Base-by-base conservation (phyloP, 2,113 vertebrate genomes). In the Trogon surrucura region DNA sequence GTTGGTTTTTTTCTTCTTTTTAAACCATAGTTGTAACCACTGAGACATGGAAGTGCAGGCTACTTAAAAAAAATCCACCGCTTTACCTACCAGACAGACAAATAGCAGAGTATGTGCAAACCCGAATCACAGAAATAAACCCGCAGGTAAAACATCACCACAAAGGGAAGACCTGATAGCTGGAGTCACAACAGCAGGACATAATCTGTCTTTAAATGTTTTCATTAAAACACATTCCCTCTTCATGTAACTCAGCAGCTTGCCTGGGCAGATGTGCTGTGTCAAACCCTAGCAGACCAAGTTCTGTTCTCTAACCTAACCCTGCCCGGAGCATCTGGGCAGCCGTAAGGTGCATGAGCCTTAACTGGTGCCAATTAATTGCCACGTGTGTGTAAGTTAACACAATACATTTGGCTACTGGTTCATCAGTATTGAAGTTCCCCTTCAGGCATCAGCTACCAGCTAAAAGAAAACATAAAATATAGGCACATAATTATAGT, bases 261-360 rank as follows among this genome's bases (percentile, higher is more conserved):
- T 95, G 62, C 48, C 82, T 48, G 56, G 91, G 75, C 95, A 98
- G 96, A 92, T 96, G 92, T 92, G 70, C 74, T 83, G 56, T 70
- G 79, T 92, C 88, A 89, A 20, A 71, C 51, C 81, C 81, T 44
- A 62, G 47, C 94, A 92, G 60, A 93, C 38, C 61, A 15, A 91
- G 70, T 45, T 85, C 50, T 85, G 69, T 80, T 91, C 84, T 67
- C n/a, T 67, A 30, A 44, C 21, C 61, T 85, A 62, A 61, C 44
- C 91, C n/a, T 75, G 34, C 29, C 22, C 5, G 5, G 85, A 95
- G 77, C 88, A 96, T 48, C 80, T 96, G 94, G 80, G n/a, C 58
- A 92, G 50, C 77, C 93, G 93, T 29, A 93, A 93, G 81, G 83
- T 21, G 61, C 19, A 11, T 5, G 65, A 92, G 71, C 61, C 67